These are phyloP conservation scores for Campoplex nolae DNA, from an alignment of 2,888 invertebrate genomes.

Conservation along the genomic window DNA sequence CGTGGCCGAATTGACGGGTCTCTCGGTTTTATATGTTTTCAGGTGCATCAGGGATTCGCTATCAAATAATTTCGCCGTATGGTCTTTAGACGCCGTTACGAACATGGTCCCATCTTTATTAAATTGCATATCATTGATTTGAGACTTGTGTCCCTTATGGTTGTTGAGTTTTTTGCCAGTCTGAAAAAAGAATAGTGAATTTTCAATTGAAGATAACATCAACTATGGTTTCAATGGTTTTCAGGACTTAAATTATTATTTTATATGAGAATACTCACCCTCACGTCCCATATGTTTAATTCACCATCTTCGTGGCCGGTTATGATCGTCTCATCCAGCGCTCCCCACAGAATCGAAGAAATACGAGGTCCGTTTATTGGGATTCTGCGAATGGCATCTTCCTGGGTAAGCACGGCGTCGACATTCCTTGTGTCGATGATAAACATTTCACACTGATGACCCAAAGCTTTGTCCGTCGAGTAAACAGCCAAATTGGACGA, in stretches of 20 bases:
- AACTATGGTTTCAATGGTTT: neutral
- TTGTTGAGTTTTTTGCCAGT: conserved; percentile 93
- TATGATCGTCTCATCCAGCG: conserved; percentile 95
- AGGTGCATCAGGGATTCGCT: conserved; percentile 93
- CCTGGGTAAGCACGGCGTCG: conserved; percentile 89
- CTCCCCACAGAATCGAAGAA: conserved; percentile 97
- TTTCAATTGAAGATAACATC: neutral
- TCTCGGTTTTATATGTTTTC: conserved; percentile 98
- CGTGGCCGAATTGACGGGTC: conserved; percentile 99
- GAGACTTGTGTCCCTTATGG: conserved; percentile 92
- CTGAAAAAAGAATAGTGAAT: conserved; percentile 84
- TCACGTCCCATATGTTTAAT: conserved; percentile 96
- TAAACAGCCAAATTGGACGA: conserved; percentile 96
- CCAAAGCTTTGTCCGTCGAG: conserved; percentile 97
- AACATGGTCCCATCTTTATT: conserved; percentile 97
- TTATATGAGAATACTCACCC: conserved; percentile 85
- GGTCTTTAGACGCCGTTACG: conserved; percentile 98
- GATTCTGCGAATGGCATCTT: conserved; percentile 91
- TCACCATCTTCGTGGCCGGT: conserved; percentile 98
- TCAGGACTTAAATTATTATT: neutral
- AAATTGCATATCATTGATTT: conserved; percentile 98
- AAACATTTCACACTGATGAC: conserved; percentile 95
- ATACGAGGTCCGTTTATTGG: conserved; percentile 94
- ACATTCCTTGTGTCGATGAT: conserved; percentile 93
- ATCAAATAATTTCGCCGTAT: conserved; percentile 97